Evolutionary conservation across 2,888 invertebrate species (phyloP), one percentile per base, ranked within the genome.

Genomic region (Polyommatus icarus): DNA sequence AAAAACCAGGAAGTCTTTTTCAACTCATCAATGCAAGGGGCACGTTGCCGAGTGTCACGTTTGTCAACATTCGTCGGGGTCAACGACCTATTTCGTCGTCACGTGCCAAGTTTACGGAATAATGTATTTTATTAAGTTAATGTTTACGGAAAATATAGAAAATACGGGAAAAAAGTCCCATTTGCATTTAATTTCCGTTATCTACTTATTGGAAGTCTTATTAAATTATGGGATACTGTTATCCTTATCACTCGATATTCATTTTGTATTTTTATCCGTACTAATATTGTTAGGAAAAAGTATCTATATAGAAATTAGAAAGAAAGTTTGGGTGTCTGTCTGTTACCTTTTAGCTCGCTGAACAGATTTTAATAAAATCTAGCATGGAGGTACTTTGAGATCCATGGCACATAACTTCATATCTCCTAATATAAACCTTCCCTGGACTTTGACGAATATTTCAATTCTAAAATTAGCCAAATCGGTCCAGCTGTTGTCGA

Each of bases 91-190:
- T 18, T 67, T 67, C 15, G 67, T 15, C 67, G 15, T 67, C 67
- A 67, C 67, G 67, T 29, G 67, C 67, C 29, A 32, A 67, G 67
- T 67, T 6, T 59, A 61, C 61, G 24, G 61, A 61, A 61, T 59
- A 61, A 24, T 29, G 67, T 67, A 67, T 67, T 67, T 67, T 67
- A 67, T 67, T 67, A 67, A 15, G 18, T 29, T 29, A 67, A 67
- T 71, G 50, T 71, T 71, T 77, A 54, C 32, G 20, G 7, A 46
- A 46, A 46, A 46, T 46, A 46, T 12, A 3, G 29, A 54, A 67
- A 71, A 76, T 61, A 54, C 40, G 46, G 24, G n/a, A 76, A 67
- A 67, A 67, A 20, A 7, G 12, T 12, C 71, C 20, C 18, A n/a
- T 71, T 50, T 50, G 29, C 59, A 61, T 18, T 20, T 40, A 20